Conservation (phyloP, 92 coral and sea anemone species). For the Phenganax marumi region DNA sequence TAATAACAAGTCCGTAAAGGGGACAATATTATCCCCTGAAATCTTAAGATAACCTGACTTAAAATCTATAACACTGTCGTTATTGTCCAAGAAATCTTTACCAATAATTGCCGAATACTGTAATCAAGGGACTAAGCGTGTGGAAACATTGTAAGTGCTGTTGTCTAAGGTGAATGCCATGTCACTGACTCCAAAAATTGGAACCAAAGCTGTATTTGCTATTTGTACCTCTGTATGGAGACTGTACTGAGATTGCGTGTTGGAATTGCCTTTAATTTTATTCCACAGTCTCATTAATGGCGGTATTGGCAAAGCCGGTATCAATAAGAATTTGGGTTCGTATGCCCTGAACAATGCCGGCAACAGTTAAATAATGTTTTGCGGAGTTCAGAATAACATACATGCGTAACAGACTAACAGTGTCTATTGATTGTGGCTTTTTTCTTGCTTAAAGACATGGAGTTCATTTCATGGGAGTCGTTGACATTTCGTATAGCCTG, state of each 20-base stretch:
- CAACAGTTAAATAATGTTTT: not conserved
- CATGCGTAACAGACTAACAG: no score
- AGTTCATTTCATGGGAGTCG: no score
- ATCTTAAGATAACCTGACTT: no score
- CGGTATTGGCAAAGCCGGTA: conserved; percentile 54
- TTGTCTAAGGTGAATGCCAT: conserved; percentile 48
- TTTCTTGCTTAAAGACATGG: no score
- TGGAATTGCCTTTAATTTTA: conserved; percentile 35
- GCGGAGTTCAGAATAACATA: not conserved
- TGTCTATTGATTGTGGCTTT: no score
- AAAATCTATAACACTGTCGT: no score
- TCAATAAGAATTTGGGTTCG: conserved; percentile 13
- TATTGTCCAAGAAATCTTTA: no score
- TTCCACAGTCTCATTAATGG: conserved; percentile 47
- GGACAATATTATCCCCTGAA: no score
- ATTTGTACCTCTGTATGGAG: conserved; percentile 21
- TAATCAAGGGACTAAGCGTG: no score
- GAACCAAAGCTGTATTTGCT: conserved; percentile 12
- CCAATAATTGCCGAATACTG: no score
- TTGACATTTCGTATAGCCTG: no score
- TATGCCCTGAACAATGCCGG: not conserved
- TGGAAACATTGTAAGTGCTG: conserved; percentile 41
- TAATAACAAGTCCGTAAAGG: no score
- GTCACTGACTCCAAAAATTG: not conserved
- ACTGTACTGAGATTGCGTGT: not conserved